These are phyloP conservation scores for Leucopsar rothschildi DNA, from an alignment of 2,113 vertebrate species.

Conservation along the genomic window DNA sequence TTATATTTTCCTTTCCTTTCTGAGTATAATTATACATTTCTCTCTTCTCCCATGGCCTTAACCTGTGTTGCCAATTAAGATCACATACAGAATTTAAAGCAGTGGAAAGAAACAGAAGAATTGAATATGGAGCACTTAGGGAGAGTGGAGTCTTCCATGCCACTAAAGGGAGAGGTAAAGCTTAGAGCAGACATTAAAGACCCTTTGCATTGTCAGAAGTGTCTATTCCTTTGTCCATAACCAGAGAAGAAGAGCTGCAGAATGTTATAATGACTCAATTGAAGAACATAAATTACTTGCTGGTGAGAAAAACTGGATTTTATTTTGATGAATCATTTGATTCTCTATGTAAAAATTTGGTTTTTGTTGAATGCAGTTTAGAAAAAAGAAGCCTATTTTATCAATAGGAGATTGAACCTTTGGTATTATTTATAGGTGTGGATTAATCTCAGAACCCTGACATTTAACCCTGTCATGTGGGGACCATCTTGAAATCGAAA, in stretches of 20 bases:
- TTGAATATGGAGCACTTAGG: neutral
- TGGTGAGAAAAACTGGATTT: neutral
- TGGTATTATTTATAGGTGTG: neutral
- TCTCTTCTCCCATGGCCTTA: neutral
- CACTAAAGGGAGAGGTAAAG: neutral
- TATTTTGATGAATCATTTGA: neutral
- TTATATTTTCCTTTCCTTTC: neutral
- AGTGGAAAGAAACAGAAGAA: neutral
- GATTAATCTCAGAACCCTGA: neutral
- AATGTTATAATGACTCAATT: neutral
- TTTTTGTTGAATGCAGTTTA: neutral
- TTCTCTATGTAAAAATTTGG: neutral
- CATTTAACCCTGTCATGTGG: neutral
- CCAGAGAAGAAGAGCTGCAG: neutral
- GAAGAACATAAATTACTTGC: neutral
- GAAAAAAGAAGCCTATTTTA: neutral
- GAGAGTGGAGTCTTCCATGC: neutral
- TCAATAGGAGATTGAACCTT: neutral
- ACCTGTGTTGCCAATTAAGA: neutral
- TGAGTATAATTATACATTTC: neutral
- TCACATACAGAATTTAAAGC: neutral
- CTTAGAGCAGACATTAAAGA: neutral
- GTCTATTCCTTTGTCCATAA: neutral
- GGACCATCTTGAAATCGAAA: neutral
- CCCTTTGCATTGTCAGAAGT: neutral